phyloP scores from a whole-genome alignment of 2,888 invertebrate species.

The Cantharis lateralis region DNA sequence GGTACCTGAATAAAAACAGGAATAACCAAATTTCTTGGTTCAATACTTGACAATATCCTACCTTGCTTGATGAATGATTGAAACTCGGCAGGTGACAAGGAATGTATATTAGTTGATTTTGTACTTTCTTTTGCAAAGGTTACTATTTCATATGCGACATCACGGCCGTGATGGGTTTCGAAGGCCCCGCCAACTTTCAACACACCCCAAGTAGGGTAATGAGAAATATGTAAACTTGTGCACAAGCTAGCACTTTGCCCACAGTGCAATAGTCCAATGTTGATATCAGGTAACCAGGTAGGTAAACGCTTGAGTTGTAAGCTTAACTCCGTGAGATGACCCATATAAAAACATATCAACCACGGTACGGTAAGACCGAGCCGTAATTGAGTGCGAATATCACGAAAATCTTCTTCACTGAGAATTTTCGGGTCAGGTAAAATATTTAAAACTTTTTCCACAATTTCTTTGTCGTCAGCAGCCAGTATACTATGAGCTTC shows the following conservation, averaged over 20 bases:
- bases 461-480: constrained; percentile 61
- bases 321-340: constrained; percentile 58
- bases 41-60: constrained; percentile 42
- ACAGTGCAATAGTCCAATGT: constrained; percentile 68
- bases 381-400: constrained; percentile 45
- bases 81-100: constrained; percentile 67
- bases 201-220: constrained; percentile 72
- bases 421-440: constrained; percentile 66
- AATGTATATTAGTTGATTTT: constrained; percentile 62
- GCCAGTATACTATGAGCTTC: constrained; percentile 45
- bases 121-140: constrained; percentile 69
- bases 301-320: constrained; percentile 67
- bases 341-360: constrained; percentile 62
- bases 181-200: constrained; percentile 76
- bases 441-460: constrained; percentile 62
- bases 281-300: not conserved
- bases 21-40: too few relatives aligned
- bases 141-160: constrained; percentile 61
- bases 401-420: constrained; percentile 63
- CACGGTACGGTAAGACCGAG: constrained; percentile 55
- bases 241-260: constrained; percentile 63
- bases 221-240: constrained; percentile 61
- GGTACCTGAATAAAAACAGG: constrained; percentile 39
- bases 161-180: constrained; percentile 72
- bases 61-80: constrained; percentile 60